Base-by-base conservation (phyloP, 2,797 vertebrate species). In the Xiphorhynchus erythropygius region DNA sequence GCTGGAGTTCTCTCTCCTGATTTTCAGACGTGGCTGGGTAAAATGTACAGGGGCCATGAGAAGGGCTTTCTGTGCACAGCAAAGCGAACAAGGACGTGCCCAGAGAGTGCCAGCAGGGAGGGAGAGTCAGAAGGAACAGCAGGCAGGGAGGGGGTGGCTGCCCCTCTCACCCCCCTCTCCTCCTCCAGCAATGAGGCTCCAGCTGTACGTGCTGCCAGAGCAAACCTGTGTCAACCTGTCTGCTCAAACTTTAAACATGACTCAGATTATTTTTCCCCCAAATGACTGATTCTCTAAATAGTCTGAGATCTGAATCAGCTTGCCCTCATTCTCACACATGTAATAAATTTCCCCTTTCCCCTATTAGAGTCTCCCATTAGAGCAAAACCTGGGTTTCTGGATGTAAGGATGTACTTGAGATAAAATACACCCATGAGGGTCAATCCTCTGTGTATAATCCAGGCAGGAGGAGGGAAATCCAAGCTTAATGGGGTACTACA, bases 21-120 rank as follows among this genome's bases (percentile, higher is more conserved):
- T 96, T 91, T 94, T 96, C 68, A 94, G 80, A 70, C 6, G 37
- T 88, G 80, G 81, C 41, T 84, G 87, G 96, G 95, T 96, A 93
- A 96, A 96, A 95, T 32, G 96, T 81, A n/a, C 56, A 27, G 90
- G 80, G 90, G 90, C 94, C 65, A 80, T 70, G 91, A 73, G 89
- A 96, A 83, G 65, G 86, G 90, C 78, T 95, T 90, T 89, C 79
- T 44, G 81, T 80, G 81, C 90, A 81, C 86, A 92, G 81, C 81
- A 64, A 91, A 94, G 80, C 47, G 81, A 95, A 18, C 81, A 89
- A 92, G 88, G 92, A 80, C 90, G 68, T 89, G 68, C 30, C 62
- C 67, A 46, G 87, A 42, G 74, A 60, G 22, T 73, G 71, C 22
- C 67, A 57, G 41, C 59, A 83, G 79, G 67, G 73, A 87, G 33